These are phyloP conservation scores for Chunga burmeisteri DNA, from an alignment of 2,113 vertebrate species.

Conservation along the genomic window DNA sequence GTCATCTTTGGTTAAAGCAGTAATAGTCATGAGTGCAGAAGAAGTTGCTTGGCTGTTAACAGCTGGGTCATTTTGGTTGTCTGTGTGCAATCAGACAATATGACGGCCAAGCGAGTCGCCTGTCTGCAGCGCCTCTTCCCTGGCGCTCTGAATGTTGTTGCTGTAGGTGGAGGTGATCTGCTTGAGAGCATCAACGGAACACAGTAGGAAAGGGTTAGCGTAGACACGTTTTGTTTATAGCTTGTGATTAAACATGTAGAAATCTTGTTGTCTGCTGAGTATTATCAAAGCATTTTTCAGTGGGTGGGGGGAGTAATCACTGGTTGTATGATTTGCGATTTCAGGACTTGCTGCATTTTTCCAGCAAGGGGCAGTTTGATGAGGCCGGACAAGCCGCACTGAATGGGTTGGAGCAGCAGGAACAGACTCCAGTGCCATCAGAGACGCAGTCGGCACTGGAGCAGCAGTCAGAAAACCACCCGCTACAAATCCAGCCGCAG, in stretches of 20 bases:
- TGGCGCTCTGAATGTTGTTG: not conserved
- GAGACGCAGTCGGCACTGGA: constrained; percentile 68
- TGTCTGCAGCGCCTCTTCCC: not conserved
- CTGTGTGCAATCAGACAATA: not conserved
- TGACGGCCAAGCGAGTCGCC: not conserved
- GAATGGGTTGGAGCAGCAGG: constrained; percentile 86
- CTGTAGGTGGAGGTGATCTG: not conserved
- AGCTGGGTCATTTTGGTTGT: not conserved
- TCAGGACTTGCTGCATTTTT: constrained; percentile 87
- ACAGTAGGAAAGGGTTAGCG: not conserved
- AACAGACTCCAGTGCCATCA: constrained; percentile 70
- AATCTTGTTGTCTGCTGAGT: not conserved
- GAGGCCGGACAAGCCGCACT: constrained; percentile 73
- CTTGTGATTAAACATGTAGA: not conserved
- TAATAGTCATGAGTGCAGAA: not conserved
- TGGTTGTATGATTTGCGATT: constrained; percentile 60
- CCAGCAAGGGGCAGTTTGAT: constrained; percentile 83
- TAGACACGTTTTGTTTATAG: not conserved
- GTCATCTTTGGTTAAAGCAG: not conserved
- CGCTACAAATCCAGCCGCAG: constrained; percentile 76
- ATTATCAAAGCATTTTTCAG: not conserved
- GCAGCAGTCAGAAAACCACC: constrained; percentile 65
- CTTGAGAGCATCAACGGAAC: not conserved
- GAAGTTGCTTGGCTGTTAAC: not conserved
- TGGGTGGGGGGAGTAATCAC: constrained; percentile 59